These are phyloP conservation scores for Archaeoteleia sp. DNA, from an alignment of 2,888 invertebrate species.

Conservation along the genomic window DNA sequence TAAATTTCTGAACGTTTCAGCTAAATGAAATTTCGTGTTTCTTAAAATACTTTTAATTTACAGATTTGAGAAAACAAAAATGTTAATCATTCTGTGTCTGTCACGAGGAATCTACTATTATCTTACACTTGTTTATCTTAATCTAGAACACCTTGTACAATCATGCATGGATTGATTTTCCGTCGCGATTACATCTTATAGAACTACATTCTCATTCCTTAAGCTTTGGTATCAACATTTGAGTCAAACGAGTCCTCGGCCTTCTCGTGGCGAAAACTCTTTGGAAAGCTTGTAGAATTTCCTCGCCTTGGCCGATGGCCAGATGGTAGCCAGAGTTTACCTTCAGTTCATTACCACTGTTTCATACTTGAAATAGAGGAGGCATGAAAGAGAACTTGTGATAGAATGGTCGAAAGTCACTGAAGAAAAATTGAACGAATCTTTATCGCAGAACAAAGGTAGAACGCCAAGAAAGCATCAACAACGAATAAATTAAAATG, in stretches of 20 bases:
- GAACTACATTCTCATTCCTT: constrained; percentile 34
- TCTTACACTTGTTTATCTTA: too few relatives aligned
- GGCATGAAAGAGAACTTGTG: constrained; percentile 14
- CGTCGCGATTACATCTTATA: too few relatives aligned
- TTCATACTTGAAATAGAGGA: constrained; percentile 56
- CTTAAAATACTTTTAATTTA: too few relatives aligned
- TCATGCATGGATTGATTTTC: too few relatives aligned
- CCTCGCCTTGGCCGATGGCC: constrained; percentile 63
- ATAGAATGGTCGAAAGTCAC: constrained; percentile 8
- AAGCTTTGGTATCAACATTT: constrained; percentile 22
- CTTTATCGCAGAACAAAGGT: constrained; percentile 7
- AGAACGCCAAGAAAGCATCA: neutral
- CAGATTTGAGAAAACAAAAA: too few relatives aligned
- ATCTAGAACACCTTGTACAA: too few relatives aligned
- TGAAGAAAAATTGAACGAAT: constrained; percentile 19
- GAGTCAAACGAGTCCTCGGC: constrained; percentile 29
- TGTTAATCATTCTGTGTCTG: too few relatives aligned
- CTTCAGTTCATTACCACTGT: constrained; percentile 70
- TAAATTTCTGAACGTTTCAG: too few relatives aligned
- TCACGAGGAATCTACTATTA: too few relatives aligned
- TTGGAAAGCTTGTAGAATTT: constrained; percentile 33
- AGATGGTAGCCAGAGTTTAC: constrained; percentile 60
- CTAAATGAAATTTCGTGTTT: too few relatives aligned
- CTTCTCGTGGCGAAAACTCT: constrained; percentile 32
- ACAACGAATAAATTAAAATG: too few relatives aligned